A percentile compares a stretch with the other conserved stretches of the same genome.
phyloP scores from a whole-genome alignment of 1,140 invertebrate species.

The Pogonomyrmex californicus region DNA sequence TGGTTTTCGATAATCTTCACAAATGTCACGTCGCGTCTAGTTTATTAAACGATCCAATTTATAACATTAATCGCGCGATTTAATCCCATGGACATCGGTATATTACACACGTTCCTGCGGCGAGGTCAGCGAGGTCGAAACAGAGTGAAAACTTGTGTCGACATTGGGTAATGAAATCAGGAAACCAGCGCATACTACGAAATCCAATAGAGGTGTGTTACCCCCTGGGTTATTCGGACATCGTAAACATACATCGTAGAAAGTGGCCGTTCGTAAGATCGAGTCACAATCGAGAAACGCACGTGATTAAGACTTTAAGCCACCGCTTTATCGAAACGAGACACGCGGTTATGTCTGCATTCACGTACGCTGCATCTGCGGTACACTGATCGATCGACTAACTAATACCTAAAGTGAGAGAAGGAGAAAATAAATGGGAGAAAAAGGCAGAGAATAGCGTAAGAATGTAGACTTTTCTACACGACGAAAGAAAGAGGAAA shows the following conservation, averaged over 20 bases:
- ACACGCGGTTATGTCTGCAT: slow-evolving; percentile 11
- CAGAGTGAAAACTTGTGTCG: slow-evolving; percentile 23
- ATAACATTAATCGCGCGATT: background rate
- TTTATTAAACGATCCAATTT: slow-evolving; percentile 14
- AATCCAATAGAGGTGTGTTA: background rate
- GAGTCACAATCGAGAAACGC: background rate
- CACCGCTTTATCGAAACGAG: background rate
- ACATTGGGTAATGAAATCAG: slow-evolving; percentile 38
- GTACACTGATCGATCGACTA: slow-evolving; percentile 38
- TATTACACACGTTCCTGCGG: background rate
- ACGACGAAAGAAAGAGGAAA: background rate
- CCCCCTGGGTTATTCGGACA: background rate
- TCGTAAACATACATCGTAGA: background rate
- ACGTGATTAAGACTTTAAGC: slow-evolving; percentile 16
- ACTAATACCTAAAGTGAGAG: slow-evolving; percentile 16
- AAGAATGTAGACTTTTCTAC: slow-evolving; percentile 19
- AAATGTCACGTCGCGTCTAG: background rate
- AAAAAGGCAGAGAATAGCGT: background rate
- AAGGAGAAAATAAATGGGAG: background rate
- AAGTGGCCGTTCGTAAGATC: background rate
- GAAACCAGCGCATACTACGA: background rate
- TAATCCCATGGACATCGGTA: background rate
- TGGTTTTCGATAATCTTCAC: background rate
- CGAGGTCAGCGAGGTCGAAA: slow-evolving; percentile 4
- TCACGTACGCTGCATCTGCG: slow-evolving; percentile 20